Evolutionary conservation across 1,140 invertebrate species (phyloP).

Genomic region (Venturia canescens): DNA sequence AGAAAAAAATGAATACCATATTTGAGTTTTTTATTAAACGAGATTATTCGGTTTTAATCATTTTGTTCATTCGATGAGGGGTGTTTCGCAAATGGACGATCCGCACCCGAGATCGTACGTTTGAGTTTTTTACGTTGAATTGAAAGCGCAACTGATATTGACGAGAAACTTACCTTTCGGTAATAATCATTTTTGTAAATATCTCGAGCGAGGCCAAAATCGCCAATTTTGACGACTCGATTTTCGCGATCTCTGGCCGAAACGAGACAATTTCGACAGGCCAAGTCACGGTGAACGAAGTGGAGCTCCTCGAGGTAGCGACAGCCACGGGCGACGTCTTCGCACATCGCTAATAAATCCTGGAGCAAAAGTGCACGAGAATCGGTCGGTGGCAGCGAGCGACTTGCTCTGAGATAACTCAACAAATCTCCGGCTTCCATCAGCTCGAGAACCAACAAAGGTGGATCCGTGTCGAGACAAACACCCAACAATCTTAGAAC

Average conservation of each 20-base stretch:
- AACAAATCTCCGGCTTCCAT: slow-evolving; percentile 98
- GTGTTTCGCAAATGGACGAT: too few relatives aligned
- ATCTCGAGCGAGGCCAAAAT: slow-evolving; percentile 96
- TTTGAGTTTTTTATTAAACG: too few relatives aligned
- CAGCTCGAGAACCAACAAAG: slow-evolving; percentile 95
- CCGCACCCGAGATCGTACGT: too few relatives aligned
- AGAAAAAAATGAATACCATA: too few relatives aligned
- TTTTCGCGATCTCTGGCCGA: slow-evolving; percentile 82
- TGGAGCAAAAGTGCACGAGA: slow-evolving; percentile 83
- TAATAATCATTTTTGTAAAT: slow-evolving; percentile 99
- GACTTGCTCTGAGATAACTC: slow-evolving; percentile 89
- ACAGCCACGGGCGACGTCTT: slow-evolving; percentile 96
- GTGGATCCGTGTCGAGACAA: slow-evolving; percentile 94
- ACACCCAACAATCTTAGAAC: slow-evolving; percentile 95
- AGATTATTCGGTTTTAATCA: too few relatives aligned
- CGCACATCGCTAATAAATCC: slow-evolving; percentile 94
- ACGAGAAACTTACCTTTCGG: slow-evolving; percentile 85
- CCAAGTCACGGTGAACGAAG: slow-evolving; percentile 97
- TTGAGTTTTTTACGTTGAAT: too few relatives aligned
- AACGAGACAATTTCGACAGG: slow-evolving; percentile 95
- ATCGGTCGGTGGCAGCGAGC: slow-evolving; percentile 78
- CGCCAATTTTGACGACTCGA: slow-evolving; percentile 96
- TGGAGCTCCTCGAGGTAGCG: slow-evolving; percentile 95
- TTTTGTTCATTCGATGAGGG: too few relatives aligned
- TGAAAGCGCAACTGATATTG: too few relatives aligned